Conservation (phyloP, 2,113 vertebrate species). For the Laticauda colubrina region DNA sequence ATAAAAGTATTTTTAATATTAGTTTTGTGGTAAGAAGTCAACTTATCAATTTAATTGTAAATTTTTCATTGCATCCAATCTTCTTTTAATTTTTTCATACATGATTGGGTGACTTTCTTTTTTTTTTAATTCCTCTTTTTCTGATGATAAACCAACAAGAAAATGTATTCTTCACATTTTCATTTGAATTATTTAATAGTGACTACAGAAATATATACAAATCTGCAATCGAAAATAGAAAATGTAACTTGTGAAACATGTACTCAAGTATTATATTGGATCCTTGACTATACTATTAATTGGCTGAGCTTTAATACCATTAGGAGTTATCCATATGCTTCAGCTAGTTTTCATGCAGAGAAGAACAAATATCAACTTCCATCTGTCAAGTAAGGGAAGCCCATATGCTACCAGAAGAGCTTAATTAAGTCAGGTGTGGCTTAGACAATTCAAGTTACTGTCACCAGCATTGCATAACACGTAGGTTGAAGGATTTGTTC, state of each 20-base stretch:
- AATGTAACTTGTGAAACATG: conserved; percentile 54
- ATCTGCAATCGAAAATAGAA: conserved; percentile 48
- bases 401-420: conserved; percentile 64
- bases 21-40: background rate
- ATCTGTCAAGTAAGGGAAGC: conserved; percentile 63
- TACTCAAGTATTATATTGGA: conserved; percentile 56
- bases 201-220: conserved; percentile 49
- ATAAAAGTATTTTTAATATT: too few relatives aligned
- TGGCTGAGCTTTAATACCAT: conserved; percentile 67
- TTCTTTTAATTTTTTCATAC: conserved; percentile 21
- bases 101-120: background rate
- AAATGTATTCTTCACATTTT: conserved; percentile 16
- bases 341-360: conserved; percentile 66
- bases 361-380: conserved; percentile 68
- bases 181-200: conserved; percentile 43
- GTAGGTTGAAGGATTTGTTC: conserved; percentile 40
- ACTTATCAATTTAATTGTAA: background rate
- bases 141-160: conserved; percentile 32
- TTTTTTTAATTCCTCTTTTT: conserved; percentile 25
- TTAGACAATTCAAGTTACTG: conserved; percentile 55
- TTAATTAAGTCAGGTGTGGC: conserved; percentile 63
- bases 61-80: background rate
- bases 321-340: conserved; percentile 68
- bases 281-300: conserved; percentile 64
- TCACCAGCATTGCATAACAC: conserved; percentile 23